Conservation (phyloP, 2,797 vertebrate species). For the Scarus forsteni region DNA sequence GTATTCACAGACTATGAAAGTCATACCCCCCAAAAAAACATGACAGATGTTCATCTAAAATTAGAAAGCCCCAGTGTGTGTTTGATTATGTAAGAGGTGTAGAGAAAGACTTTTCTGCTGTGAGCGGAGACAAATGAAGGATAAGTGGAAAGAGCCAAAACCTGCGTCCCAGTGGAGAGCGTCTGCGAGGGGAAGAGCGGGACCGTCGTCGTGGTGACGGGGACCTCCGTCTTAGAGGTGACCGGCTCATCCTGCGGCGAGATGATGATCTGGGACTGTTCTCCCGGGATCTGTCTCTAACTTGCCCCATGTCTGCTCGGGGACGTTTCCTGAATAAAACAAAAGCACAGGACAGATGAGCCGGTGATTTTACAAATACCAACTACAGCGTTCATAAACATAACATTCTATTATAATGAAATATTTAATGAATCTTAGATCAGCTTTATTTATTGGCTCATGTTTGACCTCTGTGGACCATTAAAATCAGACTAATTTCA, state of each 20-base stretch:
- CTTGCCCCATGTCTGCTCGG: constrained; percentile 84
- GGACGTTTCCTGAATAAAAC: constrained; percentile 85
- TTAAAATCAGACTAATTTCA: too few relatives aligned
- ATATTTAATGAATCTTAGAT: not conserved
- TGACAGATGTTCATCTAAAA: not conserved
- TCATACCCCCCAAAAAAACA: not conserved
- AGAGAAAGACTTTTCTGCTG: not conserved
- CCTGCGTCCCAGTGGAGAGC: constrained; percentile 88
- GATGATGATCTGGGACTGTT: constrained; percentile 80
- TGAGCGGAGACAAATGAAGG: not conserved
- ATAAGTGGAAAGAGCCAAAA: constrained; percentile 42
- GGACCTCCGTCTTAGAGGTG: constrained; percentile 92
- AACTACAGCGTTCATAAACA: not conserved
- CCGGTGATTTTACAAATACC: not conserved
- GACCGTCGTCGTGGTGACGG: constrained; percentile 81
- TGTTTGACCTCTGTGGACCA: too few relatives aligned
- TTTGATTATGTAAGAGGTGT: not conserved
- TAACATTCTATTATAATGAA: not conserved
- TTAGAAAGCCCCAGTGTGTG: not conserved
- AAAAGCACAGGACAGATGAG: not conserved
- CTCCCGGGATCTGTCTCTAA: constrained; percentile 91
- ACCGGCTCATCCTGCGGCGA: constrained; percentile 90
- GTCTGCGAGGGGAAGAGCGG: constrained; percentile 87
- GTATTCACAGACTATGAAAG: not conserved
- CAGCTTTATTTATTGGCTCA: too few relatives aligned